Percentiles rank a stretch among this genome's conserved stretches.
These are phyloP conservation scores for Sturmia bella DNA, from an alignment of 2,888 invertebrate species.

Conservation along the genomic window DNA sequence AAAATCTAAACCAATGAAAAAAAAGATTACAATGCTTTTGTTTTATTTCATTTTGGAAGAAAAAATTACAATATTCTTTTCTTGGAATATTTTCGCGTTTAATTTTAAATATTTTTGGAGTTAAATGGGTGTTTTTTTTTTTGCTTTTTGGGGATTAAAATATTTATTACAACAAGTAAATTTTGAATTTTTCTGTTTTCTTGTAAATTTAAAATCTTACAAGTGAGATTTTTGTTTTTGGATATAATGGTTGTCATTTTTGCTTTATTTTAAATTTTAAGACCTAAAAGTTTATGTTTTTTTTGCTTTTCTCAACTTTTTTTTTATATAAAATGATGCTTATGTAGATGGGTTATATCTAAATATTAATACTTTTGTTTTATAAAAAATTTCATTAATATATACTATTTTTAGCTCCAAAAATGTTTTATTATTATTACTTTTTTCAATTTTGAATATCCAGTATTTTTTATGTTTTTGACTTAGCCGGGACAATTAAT, in stretches of 20 bases:
- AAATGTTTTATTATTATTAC: constrained; percentile 70
- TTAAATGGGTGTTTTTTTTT: constrained; percentile 72
- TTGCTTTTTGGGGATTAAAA: constrained; percentile 55
- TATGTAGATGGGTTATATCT: constrained; percentile 71
- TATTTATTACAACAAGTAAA: constrained; percentile 77
- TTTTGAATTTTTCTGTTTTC: constrained; percentile 76
- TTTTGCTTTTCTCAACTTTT: constrained; percentile 67
- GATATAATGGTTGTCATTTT: constrained; percentile 41
- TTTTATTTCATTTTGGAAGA: constrained; percentile 47
- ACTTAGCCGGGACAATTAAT: constrained; percentile 70
- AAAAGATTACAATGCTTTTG: constrained; percentile 41
- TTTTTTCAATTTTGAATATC: constrained; percentile 70
- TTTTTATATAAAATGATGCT: constrained; percentile 77
- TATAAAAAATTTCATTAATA: constrained; percentile 62
- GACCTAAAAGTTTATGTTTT: constrained; percentile 71
- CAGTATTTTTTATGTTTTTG: constrained; percentile 60
- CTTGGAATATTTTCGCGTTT: constrained; percentile 68
- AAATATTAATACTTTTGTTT: constrained; percentile 67
- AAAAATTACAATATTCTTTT: constrained; percentile 54
- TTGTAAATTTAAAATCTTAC: constrained; percentile 37
- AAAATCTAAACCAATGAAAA: constrained; percentile 80
- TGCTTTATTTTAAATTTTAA: constrained; percentile 58
- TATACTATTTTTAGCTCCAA: constrained; percentile 76
- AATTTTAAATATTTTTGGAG: constrained; percentile 34
- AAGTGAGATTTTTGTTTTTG: constrained; percentile 64